phyloP scores from a whole-genome alignment of 2,888 invertebrate species.

The Actias luna region DNA sequence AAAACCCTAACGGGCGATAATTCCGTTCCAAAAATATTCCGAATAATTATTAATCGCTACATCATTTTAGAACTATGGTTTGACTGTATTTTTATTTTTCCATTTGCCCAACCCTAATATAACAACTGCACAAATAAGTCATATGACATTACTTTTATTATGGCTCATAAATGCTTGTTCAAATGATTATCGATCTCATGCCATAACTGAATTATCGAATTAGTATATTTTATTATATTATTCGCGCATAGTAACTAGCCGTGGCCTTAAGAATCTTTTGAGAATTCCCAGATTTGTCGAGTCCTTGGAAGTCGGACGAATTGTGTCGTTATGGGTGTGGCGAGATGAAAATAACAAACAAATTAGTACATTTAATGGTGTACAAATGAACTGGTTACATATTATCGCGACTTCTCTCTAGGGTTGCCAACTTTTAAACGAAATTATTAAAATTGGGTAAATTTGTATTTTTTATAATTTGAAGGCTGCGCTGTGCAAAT shows the following conservation, averaged over 20 bases:
- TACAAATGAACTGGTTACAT: background rate
- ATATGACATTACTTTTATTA: background rate
- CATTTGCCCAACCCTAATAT: background rate
- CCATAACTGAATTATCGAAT: background rate
- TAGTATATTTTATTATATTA: background rate
- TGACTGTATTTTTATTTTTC: background rate
- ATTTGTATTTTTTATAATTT: background rate
- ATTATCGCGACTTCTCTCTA: background rate
- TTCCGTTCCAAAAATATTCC: no score
- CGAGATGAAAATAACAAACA: constrained; percentile 5
- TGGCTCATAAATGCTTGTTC: background rate
- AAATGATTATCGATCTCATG: background rate
- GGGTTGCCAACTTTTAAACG: background rate
- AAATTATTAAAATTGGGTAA: background rate
- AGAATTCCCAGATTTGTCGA: background rate
- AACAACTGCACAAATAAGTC: background rate
- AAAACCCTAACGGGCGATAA: no score
- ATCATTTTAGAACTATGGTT: background rate
- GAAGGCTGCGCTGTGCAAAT: no score
- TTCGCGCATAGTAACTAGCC: constrained; percentile 2
- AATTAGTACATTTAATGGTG: background rate
- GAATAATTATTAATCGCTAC: no score
- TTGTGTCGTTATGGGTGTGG: background rate
- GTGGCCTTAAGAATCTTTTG: background rate
- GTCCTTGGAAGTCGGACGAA: background rate